phyloP scores from a whole-genome alignment of 2,113 vertebrate species.

The Sminthopsis crassicaudata region DNA sequence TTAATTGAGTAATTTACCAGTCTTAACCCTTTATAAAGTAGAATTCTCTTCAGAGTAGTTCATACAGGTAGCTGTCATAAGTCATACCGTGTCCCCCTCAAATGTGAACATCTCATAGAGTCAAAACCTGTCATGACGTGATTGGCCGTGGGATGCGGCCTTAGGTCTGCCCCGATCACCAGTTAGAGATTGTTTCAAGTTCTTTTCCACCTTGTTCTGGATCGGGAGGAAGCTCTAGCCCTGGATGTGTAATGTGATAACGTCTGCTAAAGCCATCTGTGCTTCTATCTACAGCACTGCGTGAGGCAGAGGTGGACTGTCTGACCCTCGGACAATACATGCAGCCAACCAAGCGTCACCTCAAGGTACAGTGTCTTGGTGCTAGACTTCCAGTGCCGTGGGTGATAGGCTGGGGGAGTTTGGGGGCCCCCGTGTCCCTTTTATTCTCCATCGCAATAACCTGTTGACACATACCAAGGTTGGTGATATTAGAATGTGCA shows the following conservation, averaged over 20 bases:
- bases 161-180: neutral
- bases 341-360: constrained; percentile 97
- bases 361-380: constrained; percentile 88
- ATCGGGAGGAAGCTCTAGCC: neutral
- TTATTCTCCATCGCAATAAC: constrained; percentile 21
- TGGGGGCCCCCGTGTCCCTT: constrained; percentile 21
- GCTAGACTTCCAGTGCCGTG: constrained; percentile 6
- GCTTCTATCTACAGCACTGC: constrained; percentile 86
- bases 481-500: neutral
- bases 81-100: neutral
- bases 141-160: neutral
- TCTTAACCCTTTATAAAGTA: neutral
- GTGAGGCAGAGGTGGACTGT: constrained; percentile 93
- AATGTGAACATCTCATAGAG: neutral
- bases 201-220: neutral
- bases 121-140: neutral
- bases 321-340: constrained; percentile 98
- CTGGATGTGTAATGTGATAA: neutral
- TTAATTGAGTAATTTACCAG: constrained; percentile 12
- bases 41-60: neutral
- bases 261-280: constrained; percentile 47
- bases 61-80: neutral
- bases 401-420: neutral
- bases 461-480: neutral
- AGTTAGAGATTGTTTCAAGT: neutral